These are phyloP conservation scores for Pterostichus niger DNA, from an alignment of 2,888 invertebrate genomes.

Conservation along the genomic window DNA sequence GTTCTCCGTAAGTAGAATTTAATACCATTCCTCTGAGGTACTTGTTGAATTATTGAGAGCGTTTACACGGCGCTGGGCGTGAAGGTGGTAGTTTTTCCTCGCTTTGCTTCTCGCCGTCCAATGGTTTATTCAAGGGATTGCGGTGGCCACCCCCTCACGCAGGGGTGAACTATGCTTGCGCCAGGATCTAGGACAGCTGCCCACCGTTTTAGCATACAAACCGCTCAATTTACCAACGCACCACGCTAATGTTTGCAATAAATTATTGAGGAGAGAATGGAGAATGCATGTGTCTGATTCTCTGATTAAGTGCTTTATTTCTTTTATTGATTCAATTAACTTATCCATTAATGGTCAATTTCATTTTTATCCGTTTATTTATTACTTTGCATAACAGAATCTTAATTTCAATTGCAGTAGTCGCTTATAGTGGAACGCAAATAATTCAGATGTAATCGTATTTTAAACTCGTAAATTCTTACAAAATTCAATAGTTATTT, in stretches of 20 bases:
- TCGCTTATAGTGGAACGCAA: too few relatives aligned
- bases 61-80: not conserved
- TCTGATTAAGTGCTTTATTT: too few relatives aligned
- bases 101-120: not conserved
- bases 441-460: too few relatives aligned
- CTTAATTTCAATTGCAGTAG: too few relatives aligned
- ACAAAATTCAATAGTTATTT: too few relatives aligned
- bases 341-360: too few relatives aligned
- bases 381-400: too few relatives aligned
- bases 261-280: conserved; percentile 4
- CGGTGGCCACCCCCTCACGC: not conserved
- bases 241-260: not conserved
- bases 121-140: not conserved
- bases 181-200: not conserved
- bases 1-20: too few relatives aligned
- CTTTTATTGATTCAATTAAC: too few relatives aligned
- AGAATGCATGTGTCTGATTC: not conserved
- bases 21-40: not conserved
- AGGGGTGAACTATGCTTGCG: not conserved
- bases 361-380: too few relatives aligned
- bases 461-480: too few relatives aligned
- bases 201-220: conserved; percentile 1
- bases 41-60: conserved; percentile 4
- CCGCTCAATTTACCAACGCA: not conserved
- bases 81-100: not conserved